These are phyloP conservation scores for Nesometra sesokonis DNA, from an alignment of 35 echinoderm and acorn worm species.

Conservation along the genomic window DNA sequence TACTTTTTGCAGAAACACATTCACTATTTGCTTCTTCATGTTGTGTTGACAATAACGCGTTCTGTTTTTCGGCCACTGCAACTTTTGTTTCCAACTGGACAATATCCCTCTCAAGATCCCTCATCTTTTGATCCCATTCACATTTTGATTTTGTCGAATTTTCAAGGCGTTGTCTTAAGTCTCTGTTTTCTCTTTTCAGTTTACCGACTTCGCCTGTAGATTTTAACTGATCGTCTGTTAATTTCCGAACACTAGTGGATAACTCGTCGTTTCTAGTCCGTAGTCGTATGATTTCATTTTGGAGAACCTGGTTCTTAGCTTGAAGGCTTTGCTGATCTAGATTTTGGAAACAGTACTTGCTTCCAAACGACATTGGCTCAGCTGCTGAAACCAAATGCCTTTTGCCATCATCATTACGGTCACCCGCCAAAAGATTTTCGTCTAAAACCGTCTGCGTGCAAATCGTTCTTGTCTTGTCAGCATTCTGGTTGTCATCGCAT, in stretches of 20 bases:
- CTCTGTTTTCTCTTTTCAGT: constrained; percentile 32
- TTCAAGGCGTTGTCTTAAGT: constrained; percentile 4
- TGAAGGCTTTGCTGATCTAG: not conserved
- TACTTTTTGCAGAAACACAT: constrained; percentile 17
- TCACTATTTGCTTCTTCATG: constrained; percentile 22
- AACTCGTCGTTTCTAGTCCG: constrained; percentile 44
- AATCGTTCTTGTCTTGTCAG: not conserved
- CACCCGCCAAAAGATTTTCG: not conserved
- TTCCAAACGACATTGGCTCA: not conserved
- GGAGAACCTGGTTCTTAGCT: constrained; percentile 16
- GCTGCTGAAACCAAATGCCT: not conserved
- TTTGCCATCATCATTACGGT: not conserved
- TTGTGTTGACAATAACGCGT: constrained; percentile 17
- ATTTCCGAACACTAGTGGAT: constrained; percentile 25
- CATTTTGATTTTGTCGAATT: constrained; percentile 19
- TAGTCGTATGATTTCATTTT: constrained; percentile 46
- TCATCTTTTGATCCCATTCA: constrained; percentile 24
- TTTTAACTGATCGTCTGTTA: constrained; percentile 58
- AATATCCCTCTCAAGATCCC: constrained; percentile 49
- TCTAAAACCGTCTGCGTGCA: not conserved
- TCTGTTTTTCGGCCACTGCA: constrained; percentile 19
- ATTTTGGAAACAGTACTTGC: not conserved
- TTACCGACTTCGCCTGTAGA: constrained; percentile 27
- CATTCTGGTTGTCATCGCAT: not conserved
- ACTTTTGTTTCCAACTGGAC: constrained; percentile 31